These are phyloP conservation scores for Sinocyclocheilus anophthalmus DNA, from an alignment of 2,113 vertebrate genomes.

Conservation along the genomic window DNA sequence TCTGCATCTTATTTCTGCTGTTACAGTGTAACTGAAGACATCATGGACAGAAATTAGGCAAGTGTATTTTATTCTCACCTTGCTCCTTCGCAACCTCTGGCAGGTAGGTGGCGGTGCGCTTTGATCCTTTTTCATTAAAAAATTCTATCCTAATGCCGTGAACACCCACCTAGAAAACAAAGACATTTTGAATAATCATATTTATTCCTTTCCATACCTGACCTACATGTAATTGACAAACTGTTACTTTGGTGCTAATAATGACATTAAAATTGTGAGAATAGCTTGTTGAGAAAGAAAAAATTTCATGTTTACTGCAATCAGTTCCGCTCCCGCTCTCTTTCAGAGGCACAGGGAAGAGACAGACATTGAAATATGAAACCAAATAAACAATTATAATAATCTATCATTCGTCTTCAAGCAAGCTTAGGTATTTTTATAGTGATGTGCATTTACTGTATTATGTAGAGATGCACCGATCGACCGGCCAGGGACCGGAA, in stretches of 20 bases:
- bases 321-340: neutral
- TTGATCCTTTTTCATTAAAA: conserved; percentile 99
- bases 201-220: neutral
- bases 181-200: neutral
- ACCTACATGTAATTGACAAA: neutral
- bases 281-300: neutral
- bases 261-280: neutral
- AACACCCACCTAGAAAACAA: conserved; percentile 90
- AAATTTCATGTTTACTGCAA: neutral
- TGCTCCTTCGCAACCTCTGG: conserved; percentile 99
- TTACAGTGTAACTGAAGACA: neutral
- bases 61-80: conserved; percentile 79
- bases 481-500: too few species aligned
- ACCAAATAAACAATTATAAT: too few species aligned
- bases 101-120: conserved; percentile 99
- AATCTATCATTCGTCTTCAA: too few species aligned
- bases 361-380: too few species aligned
- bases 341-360: neutral
- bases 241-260: neutral
- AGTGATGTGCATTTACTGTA: too few species aligned
- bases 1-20: neutral
- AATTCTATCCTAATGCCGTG: conserved; percentile 99
- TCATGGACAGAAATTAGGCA: neutral
- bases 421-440: too few species aligned
- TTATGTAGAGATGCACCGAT: too few species aligned